Conservation (phyloP, 1,140 invertebrate genomes). For the Neotoxoptera formosana region DNA sequence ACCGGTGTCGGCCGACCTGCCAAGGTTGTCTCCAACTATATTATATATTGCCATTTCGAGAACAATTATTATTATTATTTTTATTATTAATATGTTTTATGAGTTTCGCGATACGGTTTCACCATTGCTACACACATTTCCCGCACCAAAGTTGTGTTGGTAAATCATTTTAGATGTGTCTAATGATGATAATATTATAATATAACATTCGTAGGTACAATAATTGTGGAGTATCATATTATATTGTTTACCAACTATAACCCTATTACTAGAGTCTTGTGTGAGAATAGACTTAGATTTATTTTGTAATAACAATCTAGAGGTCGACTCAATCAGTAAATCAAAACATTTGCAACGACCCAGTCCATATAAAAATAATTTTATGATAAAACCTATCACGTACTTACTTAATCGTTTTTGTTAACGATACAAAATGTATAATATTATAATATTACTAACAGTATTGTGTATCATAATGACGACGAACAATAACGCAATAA, state of each 20-base stretch:
- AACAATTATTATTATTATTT: background rate
- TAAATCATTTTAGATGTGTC: background rate
- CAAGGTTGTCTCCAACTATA: no score
- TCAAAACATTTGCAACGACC: background rate
- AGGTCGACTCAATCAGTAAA: background rate
- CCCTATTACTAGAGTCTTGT: background rate
- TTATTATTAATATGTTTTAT: background rate
- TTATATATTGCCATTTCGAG: background rate
- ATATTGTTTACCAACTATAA: background rate
- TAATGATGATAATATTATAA: no score
- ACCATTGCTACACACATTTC: background rate
- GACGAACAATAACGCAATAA: no score
- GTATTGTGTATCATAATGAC: no score
- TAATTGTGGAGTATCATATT: background rate
- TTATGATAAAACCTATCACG: no score
- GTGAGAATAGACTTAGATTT: background rate
- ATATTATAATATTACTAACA: no score
- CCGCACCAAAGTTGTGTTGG: background rate
- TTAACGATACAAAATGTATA: no score
- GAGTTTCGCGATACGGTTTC: background rate
- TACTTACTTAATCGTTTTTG: no score
- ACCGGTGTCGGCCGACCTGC: no score
- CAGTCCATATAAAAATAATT: no score
- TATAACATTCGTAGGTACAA: background rate
- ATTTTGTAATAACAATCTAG: background rate